Evolutionary conservation across 2,888 invertebrate genomes (phyloP), one percentile per base, ranked within the genome.

Genomic region (Horisme vitalbata): DNA sequence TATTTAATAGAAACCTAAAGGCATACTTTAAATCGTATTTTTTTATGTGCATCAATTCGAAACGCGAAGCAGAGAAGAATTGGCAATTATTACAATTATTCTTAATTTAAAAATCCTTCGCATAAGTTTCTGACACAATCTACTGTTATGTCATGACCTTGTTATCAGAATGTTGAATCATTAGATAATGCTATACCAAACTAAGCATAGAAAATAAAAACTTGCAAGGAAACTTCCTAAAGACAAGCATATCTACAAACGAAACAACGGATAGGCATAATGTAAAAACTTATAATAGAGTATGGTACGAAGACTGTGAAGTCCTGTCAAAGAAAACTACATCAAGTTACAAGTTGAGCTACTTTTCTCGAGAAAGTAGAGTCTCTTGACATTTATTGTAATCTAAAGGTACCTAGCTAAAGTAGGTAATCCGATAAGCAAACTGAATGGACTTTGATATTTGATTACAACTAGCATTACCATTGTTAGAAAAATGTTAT

Each of bases 311-410:
- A n/a, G n/a, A n/a, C 13, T 37, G 33, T 31, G 8, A 41, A 37
- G 12, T 23, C 15, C 9, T 13, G 13, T 43, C 34, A 31, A 28
- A 39, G 12, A 21, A 49, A 28, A 35, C 30, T 30, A 15, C 5
- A 14, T 28, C 14, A 30, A 44, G 39, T 44, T 39, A 49, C 35
- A 44, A 32, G 20, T 49, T 36, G 48, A 44, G 18, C 39, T 31
- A 44, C 39, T 39, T 44, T 21, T n/a, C 18, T 30, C 31, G 39
- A 34, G 49, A 44, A 44, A 49, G 48, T 27, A 31, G 30, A 23
- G 23, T 39, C 39, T 46, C 46, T 20, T 37, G 48, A 38, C 38
- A 38, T 43, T 43, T n/a, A n/a, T n/a, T 38, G 43, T 39, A 48
- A 48, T 38, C 38, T 38, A 24, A 33, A 21, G 37, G 23, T 21